A percentile compares a stretch with the other conserved stretches of the same genome.
Conservation (phyloP, 1,140 invertebrate species). For the Leptinotarsa defecta region DNA sequence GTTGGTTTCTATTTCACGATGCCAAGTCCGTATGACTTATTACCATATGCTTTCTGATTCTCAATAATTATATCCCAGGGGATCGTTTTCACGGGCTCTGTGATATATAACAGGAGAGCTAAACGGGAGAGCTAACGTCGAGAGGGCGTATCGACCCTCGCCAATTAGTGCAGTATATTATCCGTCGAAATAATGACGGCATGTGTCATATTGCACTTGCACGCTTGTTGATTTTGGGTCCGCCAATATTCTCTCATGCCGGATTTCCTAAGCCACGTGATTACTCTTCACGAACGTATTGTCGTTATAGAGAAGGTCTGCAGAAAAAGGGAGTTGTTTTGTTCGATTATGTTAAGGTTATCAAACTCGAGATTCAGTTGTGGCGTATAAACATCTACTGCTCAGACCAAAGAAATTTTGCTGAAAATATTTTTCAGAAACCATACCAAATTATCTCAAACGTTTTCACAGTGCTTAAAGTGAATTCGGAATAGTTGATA, state of each 20-base stretch:
- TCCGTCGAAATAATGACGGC: conserved; percentile 43
- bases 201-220: conserved; percentile 45
- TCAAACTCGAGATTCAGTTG: too few species aligned
- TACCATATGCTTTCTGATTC: conserved; percentile 46
- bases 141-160: conserved; percentile 38
- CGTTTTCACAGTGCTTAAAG: too few species aligned
- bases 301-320: neutral
- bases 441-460: too few species aligned
- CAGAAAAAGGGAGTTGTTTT: too few species aligned
- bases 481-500: too few species aligned
- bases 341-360: too few species aligned
- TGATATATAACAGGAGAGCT: conserved; percentile 4
- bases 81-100: conserved; percentile 40
- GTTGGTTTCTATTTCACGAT: conserved; percentile 21
- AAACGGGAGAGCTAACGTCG: conserved; percentile 27
- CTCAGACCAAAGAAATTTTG: too few species aligned
- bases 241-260: conserved; percentile 20
- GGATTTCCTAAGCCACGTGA: conserved; percentile 25
- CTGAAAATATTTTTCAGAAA: too few species aligned
- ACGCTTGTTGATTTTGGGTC: conserved; percentile 37
- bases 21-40: conserved; percentile 37
- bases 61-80: conserved; percentile 45
- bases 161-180: conserved; percentile 44
- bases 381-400: too few species aligned
- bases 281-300: conserved; percentile 11